Conservation (phyloP, 2,113 vertebrate genomes). For the Cyanoderma ruficeps region DNA sequence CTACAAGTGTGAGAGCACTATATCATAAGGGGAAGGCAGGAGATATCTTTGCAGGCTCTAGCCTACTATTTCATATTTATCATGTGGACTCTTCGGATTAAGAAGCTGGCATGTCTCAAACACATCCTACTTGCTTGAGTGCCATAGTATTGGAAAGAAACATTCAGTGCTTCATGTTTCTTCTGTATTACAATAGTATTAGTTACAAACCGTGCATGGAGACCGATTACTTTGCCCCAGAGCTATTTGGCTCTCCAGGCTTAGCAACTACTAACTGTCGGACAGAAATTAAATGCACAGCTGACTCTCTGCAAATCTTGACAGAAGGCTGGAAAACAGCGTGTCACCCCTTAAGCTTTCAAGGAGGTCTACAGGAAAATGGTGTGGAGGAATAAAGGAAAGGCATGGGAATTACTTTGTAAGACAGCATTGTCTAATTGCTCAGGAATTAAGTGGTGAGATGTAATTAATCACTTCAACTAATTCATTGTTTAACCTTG, state of each 20-base stretch:
- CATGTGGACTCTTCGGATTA: background rate
- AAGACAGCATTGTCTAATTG: background rate
- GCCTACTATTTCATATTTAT: background rate
- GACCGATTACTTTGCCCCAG: slow-evolving; percentile 3
- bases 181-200: slow-evolving; percentile 14
- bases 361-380: background rate
- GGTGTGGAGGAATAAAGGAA: background rate
- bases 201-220: slow-evolving; percentile 10
- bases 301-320: slow-evolving; percentile 6
- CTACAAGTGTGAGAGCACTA: background rate
- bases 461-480: background rate
- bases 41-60: background rate
- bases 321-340: slow-evolving; percentile 14
- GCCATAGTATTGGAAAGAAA: background rate
- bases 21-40: background rate
- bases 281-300: slow-evolving; percentile 22
- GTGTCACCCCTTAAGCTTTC: background rate
- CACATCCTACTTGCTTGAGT: background rate
- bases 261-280: background rate
- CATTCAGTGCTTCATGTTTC: background rate
- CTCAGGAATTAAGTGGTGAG: background rate
- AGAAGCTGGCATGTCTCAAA: slow-evolving; percentile 11
- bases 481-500: background rate
- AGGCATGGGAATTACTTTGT: background rate
- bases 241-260: slow-evolving; percentile 19